These are phyloP conservation scores for Marmota flaviventris DNA, from an alignment of 2,113 vertebrate species.

Conservation along the genomic window DNA sequence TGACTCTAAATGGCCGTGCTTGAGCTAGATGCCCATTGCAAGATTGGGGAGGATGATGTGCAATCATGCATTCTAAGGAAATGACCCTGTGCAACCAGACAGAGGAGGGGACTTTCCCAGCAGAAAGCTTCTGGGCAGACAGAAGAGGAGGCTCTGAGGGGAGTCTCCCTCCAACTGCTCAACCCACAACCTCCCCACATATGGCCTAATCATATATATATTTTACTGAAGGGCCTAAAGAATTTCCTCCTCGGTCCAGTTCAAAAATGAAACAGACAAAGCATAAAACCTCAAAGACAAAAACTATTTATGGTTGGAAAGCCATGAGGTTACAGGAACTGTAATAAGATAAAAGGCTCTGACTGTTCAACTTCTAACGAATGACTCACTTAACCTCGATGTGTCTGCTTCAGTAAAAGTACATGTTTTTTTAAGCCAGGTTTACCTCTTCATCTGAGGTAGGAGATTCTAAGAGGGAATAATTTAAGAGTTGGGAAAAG, in stretches of 20 bases:
- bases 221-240: not conserved
- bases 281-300: not conserved
- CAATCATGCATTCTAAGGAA: not conserved
- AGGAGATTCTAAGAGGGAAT: slow-evolving; percentile 48
- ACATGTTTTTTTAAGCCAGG: slow-evolving; percentile 9
- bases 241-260: not conserved
- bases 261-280: slow-evolving; percentile 48
- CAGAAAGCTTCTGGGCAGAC: not conserved
- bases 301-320: not conserved
- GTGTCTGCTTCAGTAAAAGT: not conserved
- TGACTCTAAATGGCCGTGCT: not conserved
- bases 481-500: slow-evolving; percentile 66
- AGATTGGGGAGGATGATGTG: no score
- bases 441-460: not conserved
- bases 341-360: slow-evolving; percentile 41
- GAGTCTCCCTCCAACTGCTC: not conserved
- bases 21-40: not conserved
- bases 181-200: not conserved
- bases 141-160: not conserved
- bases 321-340: not conserved
- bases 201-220: not conserved
- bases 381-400: not conserved
- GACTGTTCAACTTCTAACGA: not conserved
- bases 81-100: not conserved
- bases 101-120: not conserved